These are phyloP conservation scores for Ectemnius lituratus DNA, from an alignment of 2,888 invertebrate species.

Conservation along the genomic window DNA sequence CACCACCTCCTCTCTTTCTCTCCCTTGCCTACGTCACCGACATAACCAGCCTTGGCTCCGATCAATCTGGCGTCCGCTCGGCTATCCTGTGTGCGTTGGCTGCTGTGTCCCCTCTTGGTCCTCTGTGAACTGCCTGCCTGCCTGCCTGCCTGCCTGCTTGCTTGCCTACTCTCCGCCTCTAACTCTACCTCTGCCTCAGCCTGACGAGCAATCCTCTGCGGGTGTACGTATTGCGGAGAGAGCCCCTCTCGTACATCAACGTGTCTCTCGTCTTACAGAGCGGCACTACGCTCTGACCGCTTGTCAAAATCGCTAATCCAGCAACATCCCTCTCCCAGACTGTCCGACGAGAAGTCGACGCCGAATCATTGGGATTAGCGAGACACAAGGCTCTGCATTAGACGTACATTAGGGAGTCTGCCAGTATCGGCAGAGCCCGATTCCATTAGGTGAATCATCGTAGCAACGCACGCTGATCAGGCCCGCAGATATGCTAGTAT, in stretches of 20 bases:
- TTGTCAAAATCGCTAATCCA: constrained; percentile 61
- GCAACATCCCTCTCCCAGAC: constrained; percentile 39
- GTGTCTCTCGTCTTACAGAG: constrained; percentile 54
- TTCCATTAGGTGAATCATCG: not conserved
- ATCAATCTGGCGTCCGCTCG: constrained; percentile 68
- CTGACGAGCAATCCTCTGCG: constrained; percentile 12
- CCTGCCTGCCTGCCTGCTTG: too few relatives aligned
- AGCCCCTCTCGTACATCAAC: constrained; percentile 56
- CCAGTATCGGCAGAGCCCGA: too few relatives aligned
- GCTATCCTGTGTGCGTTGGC: constrained; percentile 40
- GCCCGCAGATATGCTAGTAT: too few relatives aligned
- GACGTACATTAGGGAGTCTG: not conserved
- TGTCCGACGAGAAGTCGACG: constrained; percentile 48
- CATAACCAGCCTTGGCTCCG: constrained; percentile 66
- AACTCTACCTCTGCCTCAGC: constrained; percentile 16
- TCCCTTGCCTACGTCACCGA: constrained; percentile 57
- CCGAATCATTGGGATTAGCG: constrained; percentile 45
- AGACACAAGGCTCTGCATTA: constrained; percentile 19
- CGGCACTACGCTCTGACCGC: constrained; percentile 34
- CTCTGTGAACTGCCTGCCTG: constrained; percentile 39
- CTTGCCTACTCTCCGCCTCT: too few relatives aligned
- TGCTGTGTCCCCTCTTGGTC: constrained; percentile 44
- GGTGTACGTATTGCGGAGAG: constrained; percentile 1
- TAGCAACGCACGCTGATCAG: too few relatives aligned
- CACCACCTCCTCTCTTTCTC: constrained; percentile 52